phyloP scores from a whole-genome alignment of 2,113 vertebrate species.

The Taxidea taxus region DNA sequence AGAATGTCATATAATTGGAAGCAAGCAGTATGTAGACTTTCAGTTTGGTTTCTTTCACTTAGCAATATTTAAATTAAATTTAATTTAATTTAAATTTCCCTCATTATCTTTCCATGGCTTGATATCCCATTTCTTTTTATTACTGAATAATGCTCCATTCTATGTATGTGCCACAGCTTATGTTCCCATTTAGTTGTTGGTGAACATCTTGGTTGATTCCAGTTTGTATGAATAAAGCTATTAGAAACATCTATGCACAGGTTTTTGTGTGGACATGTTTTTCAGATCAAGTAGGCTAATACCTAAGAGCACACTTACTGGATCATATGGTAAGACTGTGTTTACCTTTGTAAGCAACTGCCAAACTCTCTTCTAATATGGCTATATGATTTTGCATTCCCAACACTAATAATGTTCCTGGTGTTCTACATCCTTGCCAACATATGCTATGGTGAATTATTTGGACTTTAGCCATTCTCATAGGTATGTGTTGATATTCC shows the following conservation, averaged over 20 bases:
- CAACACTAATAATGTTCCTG: not conserved
- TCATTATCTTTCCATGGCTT: not conserved
- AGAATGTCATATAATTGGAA: not conserved
- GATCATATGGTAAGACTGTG: not conserved
- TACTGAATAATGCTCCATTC: not conserved
- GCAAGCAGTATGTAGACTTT: not conserved
- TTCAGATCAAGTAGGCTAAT: not conserved
- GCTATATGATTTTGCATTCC: not conserved
- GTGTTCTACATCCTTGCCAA: not conserved
- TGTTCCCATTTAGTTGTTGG: not conserved
- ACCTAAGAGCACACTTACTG: not conserved
- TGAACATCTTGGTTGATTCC: not conserved
- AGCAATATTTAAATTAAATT: not conserved
- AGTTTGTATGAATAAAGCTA: not conserved
- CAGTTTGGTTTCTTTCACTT: not conserved
- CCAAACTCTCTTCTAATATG: not conserved
- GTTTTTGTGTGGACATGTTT: not conserved
- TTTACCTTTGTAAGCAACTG: not conserved
- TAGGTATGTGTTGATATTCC: not conserved
- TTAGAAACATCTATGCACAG: not conserved
- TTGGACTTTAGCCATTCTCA: not conserved
- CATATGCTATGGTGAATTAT: not conserved
- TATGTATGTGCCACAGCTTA: not conserved
- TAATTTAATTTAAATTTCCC: not conserved
- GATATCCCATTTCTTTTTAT: not conserved